Evolutionary conservation across 2,797 vertebrate genomes (phyloP).

Genomic region (Acanthornis magna): DNA sequence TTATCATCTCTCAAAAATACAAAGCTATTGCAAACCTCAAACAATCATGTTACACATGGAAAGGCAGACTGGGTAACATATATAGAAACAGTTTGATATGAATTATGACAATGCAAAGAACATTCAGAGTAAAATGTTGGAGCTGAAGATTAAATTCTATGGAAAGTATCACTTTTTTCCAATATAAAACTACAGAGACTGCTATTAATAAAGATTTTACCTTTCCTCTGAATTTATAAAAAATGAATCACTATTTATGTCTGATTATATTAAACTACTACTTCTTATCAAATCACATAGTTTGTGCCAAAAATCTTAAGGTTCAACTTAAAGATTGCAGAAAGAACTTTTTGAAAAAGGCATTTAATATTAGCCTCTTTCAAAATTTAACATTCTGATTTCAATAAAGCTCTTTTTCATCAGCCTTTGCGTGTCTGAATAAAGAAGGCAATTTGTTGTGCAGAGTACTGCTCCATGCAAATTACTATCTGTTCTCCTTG

Average conservation of each 20-base stretch:
- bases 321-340: neutral
- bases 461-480: neutral
- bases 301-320: neutral
- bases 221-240: neutral
- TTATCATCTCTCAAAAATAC: neutral
- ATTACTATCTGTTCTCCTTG: neutral
- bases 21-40: neutral
- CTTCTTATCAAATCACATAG: neutral
- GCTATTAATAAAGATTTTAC: neutral
- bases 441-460: neutral
- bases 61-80: neutral
- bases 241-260: neutral
- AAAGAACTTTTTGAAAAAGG: neutral
- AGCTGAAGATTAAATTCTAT: neutral
- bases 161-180: neutral
- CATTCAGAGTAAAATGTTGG: fast-evolving
- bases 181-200: neutral
- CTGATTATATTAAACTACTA: neutral
- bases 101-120: neutral
- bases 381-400: neutral
- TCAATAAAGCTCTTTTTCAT: neutral
- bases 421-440: neutral
- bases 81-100: neutral
- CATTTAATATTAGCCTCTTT: neutral
- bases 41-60: neutral